Conservation (phyloP, 2,888 invertebrate genomes). For the Diarsia dahlii region DNA sequence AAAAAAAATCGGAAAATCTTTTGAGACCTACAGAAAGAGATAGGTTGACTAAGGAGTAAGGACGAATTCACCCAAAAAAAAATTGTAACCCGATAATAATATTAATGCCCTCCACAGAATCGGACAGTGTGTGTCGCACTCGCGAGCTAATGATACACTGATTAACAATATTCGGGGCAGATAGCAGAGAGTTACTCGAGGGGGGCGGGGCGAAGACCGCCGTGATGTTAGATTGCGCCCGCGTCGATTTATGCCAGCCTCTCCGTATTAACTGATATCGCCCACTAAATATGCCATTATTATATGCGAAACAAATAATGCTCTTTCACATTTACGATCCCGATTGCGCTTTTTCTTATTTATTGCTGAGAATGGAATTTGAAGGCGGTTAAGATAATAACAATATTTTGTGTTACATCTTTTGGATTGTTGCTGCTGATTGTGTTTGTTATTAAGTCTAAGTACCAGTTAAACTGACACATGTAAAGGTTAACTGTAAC, state of each 20-base stretch:
- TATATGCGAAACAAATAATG: conserved; percentile 89
- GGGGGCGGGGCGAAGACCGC: conserved; percentile 80
- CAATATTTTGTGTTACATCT: conserved; percentile 64
- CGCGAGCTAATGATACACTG: conserved; percentile 89
- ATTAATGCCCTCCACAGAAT: conserved; percentile 41
- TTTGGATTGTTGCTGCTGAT: conserved; percentile 56
- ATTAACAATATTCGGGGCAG: conserved; percentile 91
- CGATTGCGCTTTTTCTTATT: conserved; percentile 79
- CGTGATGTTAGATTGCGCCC: conserved; percentile 87
- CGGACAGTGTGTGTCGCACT: conserved; percentile 75
- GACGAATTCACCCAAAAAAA: not conserved
- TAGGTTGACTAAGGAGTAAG: not conserved
- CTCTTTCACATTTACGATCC: conserved; percentile 76
- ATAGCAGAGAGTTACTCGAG: conserved; percentile 88
- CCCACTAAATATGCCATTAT: conserved; percentile 90
- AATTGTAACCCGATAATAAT: conserved; percentile 4
- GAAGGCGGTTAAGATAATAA: conserved; percentile 67
- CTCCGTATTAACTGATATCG: conserved; percentile 89
- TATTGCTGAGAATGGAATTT: conserved; percentile 84
- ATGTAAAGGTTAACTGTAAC: conserved; percentile 12
- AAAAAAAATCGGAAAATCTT: not conserved
- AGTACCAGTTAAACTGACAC: conserved; percentile 36
- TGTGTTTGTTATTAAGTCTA: conserved; percentile 47
- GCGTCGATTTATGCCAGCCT: conserved; percentile 88
- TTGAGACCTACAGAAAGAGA: too few relatives aligned